Percentiles rank a stretch among this genome's conserved stretches.
Conservation (phyloP, 2,797 vertebrate genomes). For the Propithecus deckenii region DNA sequence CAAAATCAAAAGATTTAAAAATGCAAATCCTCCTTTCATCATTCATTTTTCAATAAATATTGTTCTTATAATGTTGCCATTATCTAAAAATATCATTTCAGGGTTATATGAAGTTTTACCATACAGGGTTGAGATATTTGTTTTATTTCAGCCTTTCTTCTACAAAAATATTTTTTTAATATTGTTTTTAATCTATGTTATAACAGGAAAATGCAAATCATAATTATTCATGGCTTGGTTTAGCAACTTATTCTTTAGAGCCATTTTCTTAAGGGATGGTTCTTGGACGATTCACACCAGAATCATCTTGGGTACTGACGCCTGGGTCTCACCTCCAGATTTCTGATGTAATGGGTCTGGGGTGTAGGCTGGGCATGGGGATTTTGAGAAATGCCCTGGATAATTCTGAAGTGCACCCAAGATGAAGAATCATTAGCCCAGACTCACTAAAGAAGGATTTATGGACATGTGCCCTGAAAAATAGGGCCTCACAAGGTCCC, state of each 20-base stretch:
- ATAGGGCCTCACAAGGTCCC: neutral
- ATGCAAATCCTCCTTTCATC: neutral
- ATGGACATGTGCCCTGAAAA: neutral
- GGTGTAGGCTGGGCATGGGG: neutral
- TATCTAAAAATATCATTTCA: slow-evolving; percentile 23
- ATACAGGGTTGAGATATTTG: neutral
- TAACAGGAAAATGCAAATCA: neutral
- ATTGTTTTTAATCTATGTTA: neutral
- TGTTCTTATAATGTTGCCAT: neutral
- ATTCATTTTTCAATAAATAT: slow-evolving; percentile 1
- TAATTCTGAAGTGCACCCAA: neutral
- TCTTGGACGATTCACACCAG: neutral
- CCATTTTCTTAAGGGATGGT: neutral
- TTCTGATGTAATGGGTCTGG: neutral
- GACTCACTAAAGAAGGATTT: neutral
- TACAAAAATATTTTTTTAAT: neutral
- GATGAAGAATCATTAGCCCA: neutral
- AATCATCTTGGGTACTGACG: neutral
- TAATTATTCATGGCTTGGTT: neutral
- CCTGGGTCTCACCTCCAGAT: neutral
- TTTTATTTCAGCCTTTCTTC: slow-evolving; percentile 28
- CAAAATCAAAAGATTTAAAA: slow-evolving; percentile 28
- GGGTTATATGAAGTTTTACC: neutral
- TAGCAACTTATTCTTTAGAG: neutral
- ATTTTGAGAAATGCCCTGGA: neutral